Evolutionary conservation across 2,888 invertebrate species (phyloP).

Genomic region (Apocheima hispidaria): DNA sequence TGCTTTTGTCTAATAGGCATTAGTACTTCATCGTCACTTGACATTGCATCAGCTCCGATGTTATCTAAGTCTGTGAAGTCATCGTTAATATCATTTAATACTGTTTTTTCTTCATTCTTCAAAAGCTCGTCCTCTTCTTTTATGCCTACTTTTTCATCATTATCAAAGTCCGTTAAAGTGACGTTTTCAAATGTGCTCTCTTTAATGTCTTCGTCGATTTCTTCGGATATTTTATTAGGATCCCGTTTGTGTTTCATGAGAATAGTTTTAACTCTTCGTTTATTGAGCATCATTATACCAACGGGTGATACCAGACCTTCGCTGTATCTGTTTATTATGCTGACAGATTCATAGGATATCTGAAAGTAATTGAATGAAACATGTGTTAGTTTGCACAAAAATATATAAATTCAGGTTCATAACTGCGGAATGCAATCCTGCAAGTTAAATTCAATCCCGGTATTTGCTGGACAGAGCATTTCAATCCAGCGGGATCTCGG

Average conservation of each 20-base stretch:
- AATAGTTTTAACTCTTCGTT: conserved; percentile 48
- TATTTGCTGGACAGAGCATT: too few species aligned
- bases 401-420: too few species aligned
- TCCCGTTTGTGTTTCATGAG: conserved; percentile 42
- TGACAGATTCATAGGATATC: conserved; percentile 55
- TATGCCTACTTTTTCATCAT: conserved; percentile 20
- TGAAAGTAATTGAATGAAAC: conserved; percentile 35
- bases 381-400: too few species aligned
- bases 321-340: conserved; percentile 53
- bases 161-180: conserved; percentile 20
- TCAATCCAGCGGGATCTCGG: too few species aligned
- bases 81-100: conserved; percentile 18
- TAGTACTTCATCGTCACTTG: conserved; percentile 29
- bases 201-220: conserved; percentile 32
- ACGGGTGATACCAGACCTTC: conserved; percentile 55
- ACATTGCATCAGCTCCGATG: conserved; percentile 14
- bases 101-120: conserved; percentile 11
- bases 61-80: conserved; percentile 28
- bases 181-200: conserved; percentile 40
- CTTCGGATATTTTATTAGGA: conserved; percentile 17
- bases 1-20: conserved; percentile 14
- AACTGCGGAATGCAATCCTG: too few species aligned
- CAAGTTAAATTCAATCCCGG: too few species aligned
- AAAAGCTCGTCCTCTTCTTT: conserved; percentile 20
- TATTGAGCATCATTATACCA: conserved; percentile 47